Evolutionary conservation across 2,113 vertebrate genomes (phyloP), one percentile per base, ranked within the genome.

Genomic region (Lophura nycthemera): DNA sequence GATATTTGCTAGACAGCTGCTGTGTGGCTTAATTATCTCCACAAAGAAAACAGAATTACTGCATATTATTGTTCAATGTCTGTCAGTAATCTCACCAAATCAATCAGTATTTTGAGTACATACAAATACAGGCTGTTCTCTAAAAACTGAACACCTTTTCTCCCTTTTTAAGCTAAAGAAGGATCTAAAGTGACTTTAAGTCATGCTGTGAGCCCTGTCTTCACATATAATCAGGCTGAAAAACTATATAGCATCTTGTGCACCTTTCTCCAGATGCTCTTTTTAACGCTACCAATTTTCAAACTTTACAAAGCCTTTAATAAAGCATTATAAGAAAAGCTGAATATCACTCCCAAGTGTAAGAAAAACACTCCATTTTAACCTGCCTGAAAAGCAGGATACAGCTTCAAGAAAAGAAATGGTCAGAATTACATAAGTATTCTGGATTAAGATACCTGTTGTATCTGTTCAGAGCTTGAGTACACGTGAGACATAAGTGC

Each of bases 371-470:
- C 48, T 88, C 65, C 18, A 82, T 84, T 90, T 88, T 75, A 94
- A 93, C 83, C 94, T 89, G 74, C 85, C 87, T 95, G 91, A 96
- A 96, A 95, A 69, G 73, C 74, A 93, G 89, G 72, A 96, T 95
- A 93, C 67, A 56, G 54, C 47, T 89, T 48, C 50, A 77, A 89
- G 59, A 76, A 66, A 76, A 67, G 85, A 87, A 95, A 83, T 0
- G 76, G 84, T 65, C 8, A 72, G 54, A 85, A 93, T 34, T 60
- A 87, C 50, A 54, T 34, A 64, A 56, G 50, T 32, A 60, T 65
- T 92, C 66, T 59, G 16, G 40, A 16, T 60, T 73, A 60, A 86
- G 84, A 79, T 16, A 57, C 2, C 30, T 48, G 3, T 5, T 34
- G 11, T 18, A 66, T 38, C 32, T 48, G 43, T 60, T 48, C 0